These are phyloP conservation scores for Alviniconcha strummeri DNA, from an alignment of 2,888 invertebrate genomes.

Conservation along the genomic window DNA sequence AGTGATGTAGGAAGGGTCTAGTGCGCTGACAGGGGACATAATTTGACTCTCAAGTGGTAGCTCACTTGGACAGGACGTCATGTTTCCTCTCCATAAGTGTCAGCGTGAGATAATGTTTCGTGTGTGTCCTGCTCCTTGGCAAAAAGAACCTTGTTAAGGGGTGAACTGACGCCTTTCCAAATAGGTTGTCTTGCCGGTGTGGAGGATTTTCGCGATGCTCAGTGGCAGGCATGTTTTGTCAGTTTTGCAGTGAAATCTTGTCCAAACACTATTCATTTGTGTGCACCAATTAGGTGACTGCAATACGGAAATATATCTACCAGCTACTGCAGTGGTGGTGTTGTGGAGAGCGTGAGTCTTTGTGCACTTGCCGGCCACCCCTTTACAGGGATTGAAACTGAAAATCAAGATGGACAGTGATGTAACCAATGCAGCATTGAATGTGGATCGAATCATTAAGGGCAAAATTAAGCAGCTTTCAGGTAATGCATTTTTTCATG, in stretches of 20 bases:
- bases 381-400: too few species aligned
- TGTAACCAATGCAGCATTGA: conserved; percentile 34
- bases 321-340: too few species aligned
- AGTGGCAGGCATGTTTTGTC: too few species aligned
- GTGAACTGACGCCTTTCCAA: conserved; percentile 10
- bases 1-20: too few species aligned
- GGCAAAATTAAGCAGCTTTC: conserved; percentile 61
- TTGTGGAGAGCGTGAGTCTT: too few species aligned
- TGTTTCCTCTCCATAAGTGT: conserved; percentile 7
- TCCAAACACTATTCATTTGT: too few species aligned
- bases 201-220: neutral
- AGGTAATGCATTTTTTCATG: conserved; percentile 46
- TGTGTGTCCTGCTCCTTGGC: neutral
- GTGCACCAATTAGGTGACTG: too few species aligned
- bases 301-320: too few species aligned
- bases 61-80: conserved; percentile 18
- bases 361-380: too few species aligned
- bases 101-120: conserved; percentile 19
- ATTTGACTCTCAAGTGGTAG: too few species aligned
- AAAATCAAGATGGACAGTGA: conserved; percentile 2
- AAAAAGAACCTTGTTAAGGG: conserved; percentile 20
- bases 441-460: conserved; percentile 53
- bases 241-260: too few species aligned
- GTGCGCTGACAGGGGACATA: too few species aligned
- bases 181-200: conserved; percentile 21